Percentiles rank a stretch among this genome's conserved stretches.
Evolutionary conservation across 37 sponge, comb jelly and placozoan genomes (phyloP).

Genomic region (Aphrocallistes beatrix): DNA sequence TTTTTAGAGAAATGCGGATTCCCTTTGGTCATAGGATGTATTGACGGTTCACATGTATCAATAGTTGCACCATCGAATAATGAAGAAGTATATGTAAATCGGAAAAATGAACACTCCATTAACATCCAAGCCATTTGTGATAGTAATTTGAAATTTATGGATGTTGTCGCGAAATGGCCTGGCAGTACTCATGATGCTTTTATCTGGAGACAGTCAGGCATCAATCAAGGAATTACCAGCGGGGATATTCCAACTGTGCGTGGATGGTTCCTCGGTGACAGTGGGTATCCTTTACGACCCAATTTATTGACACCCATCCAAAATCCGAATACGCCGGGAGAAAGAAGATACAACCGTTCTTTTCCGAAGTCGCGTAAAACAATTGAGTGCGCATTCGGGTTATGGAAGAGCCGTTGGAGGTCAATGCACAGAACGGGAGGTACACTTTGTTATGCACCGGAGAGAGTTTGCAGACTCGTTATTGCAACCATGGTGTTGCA

Average conservation of each 20-base stretch:
- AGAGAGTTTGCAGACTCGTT: background rate
- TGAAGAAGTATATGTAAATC: background rate
- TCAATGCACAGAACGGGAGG: background rate
- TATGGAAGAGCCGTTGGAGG: slow-evolving; percentile 15
- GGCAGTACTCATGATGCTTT: background rate
- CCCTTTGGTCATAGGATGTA: background rate
- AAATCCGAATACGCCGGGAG: background rate
- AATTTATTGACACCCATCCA: background rate
- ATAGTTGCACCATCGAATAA: background rate
- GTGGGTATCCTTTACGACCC: background rate
- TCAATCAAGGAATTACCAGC: background rate
- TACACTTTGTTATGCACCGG: background rate
- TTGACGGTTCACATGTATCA: background rate
- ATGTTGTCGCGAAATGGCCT: background rate
- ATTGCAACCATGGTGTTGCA: background rate
- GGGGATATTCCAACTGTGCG: background rate
- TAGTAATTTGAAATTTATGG: background rate
- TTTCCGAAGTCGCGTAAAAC: slow-evolving; percentile 10
- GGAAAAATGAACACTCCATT: background rate
- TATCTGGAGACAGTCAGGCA: background rate
- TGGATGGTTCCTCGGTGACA: background rate
- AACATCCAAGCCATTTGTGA: slow-evolving; percentile 10
- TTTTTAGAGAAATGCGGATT: background rate
- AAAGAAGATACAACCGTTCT: background rate
- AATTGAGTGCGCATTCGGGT: background rate